Percentiles rank a stretch among this genome's conserved stretches.
These are phyloP conservation scores for Lacerta agilis DNA, from an alignment of 2,797 vertebrate genomes.

Conservation along the genomic window DNA sequence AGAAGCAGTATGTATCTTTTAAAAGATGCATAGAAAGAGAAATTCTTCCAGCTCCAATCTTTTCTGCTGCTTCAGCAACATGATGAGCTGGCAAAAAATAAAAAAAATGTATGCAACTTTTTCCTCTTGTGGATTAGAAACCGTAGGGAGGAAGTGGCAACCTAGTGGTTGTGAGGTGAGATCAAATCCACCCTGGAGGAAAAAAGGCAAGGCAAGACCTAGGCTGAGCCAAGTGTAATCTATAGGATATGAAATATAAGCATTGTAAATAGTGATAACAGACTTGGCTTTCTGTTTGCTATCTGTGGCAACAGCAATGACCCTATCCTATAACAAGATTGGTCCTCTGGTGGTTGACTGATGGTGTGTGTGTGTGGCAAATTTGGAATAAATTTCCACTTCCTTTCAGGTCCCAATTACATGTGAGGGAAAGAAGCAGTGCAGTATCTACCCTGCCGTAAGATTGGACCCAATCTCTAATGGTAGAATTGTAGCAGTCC, in stretches of 20 bases:
- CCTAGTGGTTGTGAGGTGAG: not conserved
- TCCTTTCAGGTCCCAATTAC: not conserved
- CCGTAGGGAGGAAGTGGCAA: not conserved
- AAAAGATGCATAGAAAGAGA: not conserved
- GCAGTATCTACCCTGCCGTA: not conserved
- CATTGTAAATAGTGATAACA: not conserved
- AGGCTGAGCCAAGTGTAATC: not conserved
- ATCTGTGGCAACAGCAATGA: not conserved
- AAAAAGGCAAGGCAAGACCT: not conserved
- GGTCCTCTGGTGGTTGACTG: not conserved
- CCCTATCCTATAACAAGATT: not conserved
- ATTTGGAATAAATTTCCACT: not conserved
- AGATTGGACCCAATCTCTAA: not conserved
- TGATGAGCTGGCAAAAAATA: not conserved
- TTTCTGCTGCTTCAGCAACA: not conserved
- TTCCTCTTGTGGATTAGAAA: not conserved
- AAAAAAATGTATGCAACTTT: not conserved
- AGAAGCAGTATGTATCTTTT: not conserved
- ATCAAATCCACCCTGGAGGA: not conserved
- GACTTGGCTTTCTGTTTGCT: not conserved
- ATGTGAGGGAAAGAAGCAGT: not conserved
- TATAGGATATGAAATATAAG: not conserved
- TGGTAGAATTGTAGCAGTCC: not conserved
- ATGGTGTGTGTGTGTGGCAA: not conserved
- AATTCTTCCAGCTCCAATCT: not conserved